Evolutionary conservation across 2,113 vertebrate species (phyloP), one percentile per base, ranked within the genome.

Genomic region (Oreochromis tanganicae): DNA sequence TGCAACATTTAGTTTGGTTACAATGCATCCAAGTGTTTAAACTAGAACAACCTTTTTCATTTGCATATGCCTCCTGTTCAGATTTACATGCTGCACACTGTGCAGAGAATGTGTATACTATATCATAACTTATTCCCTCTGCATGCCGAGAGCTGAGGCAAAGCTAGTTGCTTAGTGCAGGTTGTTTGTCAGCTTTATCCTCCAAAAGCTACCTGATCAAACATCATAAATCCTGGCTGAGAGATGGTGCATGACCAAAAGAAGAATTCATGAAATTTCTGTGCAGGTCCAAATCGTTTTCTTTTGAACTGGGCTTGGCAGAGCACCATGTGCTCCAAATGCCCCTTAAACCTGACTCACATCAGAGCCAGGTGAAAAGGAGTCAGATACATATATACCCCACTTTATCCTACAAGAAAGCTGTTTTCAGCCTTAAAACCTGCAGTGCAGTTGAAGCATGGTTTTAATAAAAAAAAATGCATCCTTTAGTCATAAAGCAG

Each of bases 61-160:
- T 90, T 90, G 24, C 85, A 87, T 54, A 13, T 17, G 43, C 17
- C 34, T 81, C 19, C 54, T 43, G n/a, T 27, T 83, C 8, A 55
- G 5, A 43, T 43, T 46, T n/a, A 29, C 29, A 86, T 87, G 83
- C 68, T 73, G 38, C 38, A 73, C 68, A 43, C 21, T 17, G 38
- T 46, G 41, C 21, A 17, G 41, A 73, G 41, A 73, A 73, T 27
- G 41, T 11, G 55, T 12, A 56, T 9, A 0, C 0, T 56, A 55
- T 21, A 52, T n/a, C 34, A 57, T 4, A 27, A 46, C 46, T 78
- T 48, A 1, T 75, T 78, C 46, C 46, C 27, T 12, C 10, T 6
- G 43, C 10, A 0, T 29, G 27, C 27, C 0, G 1, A 9, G 46
- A 78, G 73, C 46, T 50, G 12, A 7, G 73, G 46, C 0, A 78